Evolutionary conservation across 2,113 vertebrate species (phyloP).

Genomic region (Nestor notabilis): DNA sequence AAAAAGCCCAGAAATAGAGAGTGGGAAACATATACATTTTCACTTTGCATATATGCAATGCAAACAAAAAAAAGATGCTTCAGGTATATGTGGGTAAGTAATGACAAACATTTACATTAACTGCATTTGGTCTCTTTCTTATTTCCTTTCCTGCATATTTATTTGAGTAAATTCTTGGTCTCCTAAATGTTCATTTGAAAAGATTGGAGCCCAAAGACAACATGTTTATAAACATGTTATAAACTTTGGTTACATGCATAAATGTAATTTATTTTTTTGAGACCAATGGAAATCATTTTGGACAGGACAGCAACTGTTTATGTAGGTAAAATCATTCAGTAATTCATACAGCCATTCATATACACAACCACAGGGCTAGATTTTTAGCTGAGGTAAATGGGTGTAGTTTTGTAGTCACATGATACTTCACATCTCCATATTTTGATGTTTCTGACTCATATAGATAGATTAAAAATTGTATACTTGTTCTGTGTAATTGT

Average conservation of each 20-base stretch:
- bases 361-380: background rate
- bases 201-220: background rate
- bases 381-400: background rate
- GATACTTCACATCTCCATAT: background rate
- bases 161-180: background rate
- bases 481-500: background rate
- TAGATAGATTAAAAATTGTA: background rate
- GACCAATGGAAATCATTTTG: background rate
- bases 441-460: background rate
- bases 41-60: background rate
- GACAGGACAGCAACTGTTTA: background rate
- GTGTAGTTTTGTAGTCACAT: background rate
- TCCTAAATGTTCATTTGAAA: background rate
- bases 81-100: background rate
- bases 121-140: background rate
- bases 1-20: background rate
- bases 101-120: background rate
- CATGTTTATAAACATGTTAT: background rate
- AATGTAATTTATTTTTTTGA: background rate
- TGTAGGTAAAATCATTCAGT: background rate
- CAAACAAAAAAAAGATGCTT: slow-evolving; percentile 20
- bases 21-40: background rate
- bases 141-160: background rate
- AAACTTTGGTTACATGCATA: background rate
- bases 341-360: background rate